A percentile compares a stretch with the other conserved stretches of the same genome.
Evolutionary conservation across 2,888 invertebrate genomes (phyloP).

Genomic region (Ptilodon capucinus): DNA sequence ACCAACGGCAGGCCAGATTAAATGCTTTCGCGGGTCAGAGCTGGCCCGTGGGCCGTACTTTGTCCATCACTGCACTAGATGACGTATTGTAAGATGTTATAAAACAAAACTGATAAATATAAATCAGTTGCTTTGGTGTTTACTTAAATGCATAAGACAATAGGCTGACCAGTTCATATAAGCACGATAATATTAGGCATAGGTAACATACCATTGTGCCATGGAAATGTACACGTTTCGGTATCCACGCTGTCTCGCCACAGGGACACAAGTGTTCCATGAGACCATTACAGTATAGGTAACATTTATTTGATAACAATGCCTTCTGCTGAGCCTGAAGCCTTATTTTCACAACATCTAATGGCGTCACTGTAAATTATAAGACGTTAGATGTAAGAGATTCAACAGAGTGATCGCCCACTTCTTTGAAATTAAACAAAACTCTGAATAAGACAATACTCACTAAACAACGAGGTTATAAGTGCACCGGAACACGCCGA

Average conservation of each 20-base stretch:
- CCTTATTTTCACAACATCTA: slow-evolving; percentile 99
- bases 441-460: slow-evolving; percentile 44
- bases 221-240: slow-evolving; percentile 87
- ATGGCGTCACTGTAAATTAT: slow-evolving; percentile 93
- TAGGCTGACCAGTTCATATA: too few relatives aligned
- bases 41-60: too few relatives aligned
- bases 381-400: background rate
- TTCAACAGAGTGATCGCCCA: background rate
- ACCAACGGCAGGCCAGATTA: too few relatives aligned
- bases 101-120: too few relatives aligned
- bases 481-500: slow-evolving; percentile 94
- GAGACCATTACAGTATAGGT: slow-evolving; percentile 97
- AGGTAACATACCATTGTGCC: slow-evolving; percentile 85
- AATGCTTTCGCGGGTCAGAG: too few relatives aligned
- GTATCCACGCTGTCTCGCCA: slow-evolving; percentile 85
- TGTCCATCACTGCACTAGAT: too few relatives aligned
- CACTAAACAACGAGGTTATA: slow-evolving; percentile 94
- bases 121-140: too few relatives aligned
- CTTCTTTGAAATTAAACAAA: too few relatives aligned
- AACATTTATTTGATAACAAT: slow-evolving; percentile 92
- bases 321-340: slow-evolving; percentile 97
- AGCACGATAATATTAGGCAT: too few relatives aligned
- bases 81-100: too few relatives aligned
- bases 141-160: too few relatives aligned
- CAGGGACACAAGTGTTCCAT: slow-evolving; percentile 99